Percentiles rank a stretch among this genome's conserved stretches.
Evolutionary conservation across 2,797 vertebrate genomes (phyloP).

Genomic region (Lates japonicus): DNA sequence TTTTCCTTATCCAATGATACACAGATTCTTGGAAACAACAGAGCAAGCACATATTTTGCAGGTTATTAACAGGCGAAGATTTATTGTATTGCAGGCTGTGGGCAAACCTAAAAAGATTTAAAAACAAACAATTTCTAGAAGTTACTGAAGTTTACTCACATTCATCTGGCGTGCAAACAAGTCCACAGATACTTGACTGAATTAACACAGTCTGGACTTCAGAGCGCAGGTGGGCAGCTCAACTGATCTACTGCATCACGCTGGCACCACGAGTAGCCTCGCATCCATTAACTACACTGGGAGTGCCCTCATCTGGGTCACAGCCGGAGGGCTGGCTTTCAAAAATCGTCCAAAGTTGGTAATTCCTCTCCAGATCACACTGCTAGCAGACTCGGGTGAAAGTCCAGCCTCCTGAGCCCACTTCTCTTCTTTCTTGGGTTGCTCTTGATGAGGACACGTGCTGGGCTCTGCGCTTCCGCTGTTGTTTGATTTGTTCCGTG

Average conservation of each 20-base stretch:
- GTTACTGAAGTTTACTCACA: constrained; percentile 66
- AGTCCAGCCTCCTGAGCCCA: constrained; percentile 84
- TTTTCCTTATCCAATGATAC: neutral
- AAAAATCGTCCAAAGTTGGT: constrained; percentile 79
- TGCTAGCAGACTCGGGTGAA: constrained; percentile 85
- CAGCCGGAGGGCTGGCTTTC: constrained; percentile 7
- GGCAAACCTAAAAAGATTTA: neutral
- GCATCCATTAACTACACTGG: neutral
- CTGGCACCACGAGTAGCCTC: constrained; percentile 7
- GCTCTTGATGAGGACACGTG: constrained; percentile 32
- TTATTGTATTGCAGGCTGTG: neutral
- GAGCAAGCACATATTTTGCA: neutral
- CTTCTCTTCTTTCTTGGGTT: constrained; percentile 61
- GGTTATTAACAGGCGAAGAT: neutral
- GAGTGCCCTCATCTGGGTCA: neutral
- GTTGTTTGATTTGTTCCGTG: constrained; percentile 23
- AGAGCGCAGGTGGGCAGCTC: constrained; percentile 37
- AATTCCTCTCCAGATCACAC: constrained; percentile 84
- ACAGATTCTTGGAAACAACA: constrained; percentile 8
- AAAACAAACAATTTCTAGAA: neutral
- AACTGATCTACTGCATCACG: constrained; percentile 1
- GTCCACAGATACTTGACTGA: constrained; percentile 88
- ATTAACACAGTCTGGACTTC: constrained; percentile 79
- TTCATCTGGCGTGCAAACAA: constrained; percentile 89
- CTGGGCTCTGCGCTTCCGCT: constrained; percentile 36